phyloP scores from a whole-genome alignment of 1,140 invertebrate species.

The Camponotus vicinus region DNA sequence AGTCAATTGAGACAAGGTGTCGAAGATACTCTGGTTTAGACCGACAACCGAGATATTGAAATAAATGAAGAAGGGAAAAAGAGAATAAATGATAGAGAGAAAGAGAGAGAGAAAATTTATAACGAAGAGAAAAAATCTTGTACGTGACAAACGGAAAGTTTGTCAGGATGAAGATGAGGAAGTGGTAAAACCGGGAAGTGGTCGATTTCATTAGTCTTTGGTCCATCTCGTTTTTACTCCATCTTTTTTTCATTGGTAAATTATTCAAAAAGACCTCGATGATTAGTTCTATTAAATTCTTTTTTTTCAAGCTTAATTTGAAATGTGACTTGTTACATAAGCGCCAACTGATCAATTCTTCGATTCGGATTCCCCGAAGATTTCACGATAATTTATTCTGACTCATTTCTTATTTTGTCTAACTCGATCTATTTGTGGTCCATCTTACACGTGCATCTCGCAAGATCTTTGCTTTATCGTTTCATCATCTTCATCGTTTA shows the following conservation, averaged over 20 bases:
- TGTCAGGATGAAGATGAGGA: conserved; percentile 54
- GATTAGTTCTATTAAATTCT: neutral
- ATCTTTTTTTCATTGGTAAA: neutral
- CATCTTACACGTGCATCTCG: neutral
- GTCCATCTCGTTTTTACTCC: neutral
- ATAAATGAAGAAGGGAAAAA: neutral
- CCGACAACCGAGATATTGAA: neutral
- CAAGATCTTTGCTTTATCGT: neutral
- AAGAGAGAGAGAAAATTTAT: conserved; percentile 6
- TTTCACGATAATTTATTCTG: neutral
- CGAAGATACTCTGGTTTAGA: neutral
- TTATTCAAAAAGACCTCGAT: neutral
- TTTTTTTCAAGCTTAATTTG: neutral
- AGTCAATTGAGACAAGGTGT: conserved; percentile 37
- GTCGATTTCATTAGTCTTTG: neutral
- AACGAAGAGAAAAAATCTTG: neutral
- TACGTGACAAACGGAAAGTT: conserved; percentile 27
- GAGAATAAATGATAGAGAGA: conserved; percentile 14
- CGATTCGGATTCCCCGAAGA: neutral
- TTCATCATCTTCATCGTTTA: neutral
- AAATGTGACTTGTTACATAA: neutral
- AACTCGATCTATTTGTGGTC: neutral
- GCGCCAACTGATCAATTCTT: neutral
- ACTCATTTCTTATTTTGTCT: neutral
- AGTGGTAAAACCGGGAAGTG: conserved; percentile 49